phyloP scores from a whole-genome alignment of 2,888 invertebrate genomes.

The Eulithis prunata region DNA sequence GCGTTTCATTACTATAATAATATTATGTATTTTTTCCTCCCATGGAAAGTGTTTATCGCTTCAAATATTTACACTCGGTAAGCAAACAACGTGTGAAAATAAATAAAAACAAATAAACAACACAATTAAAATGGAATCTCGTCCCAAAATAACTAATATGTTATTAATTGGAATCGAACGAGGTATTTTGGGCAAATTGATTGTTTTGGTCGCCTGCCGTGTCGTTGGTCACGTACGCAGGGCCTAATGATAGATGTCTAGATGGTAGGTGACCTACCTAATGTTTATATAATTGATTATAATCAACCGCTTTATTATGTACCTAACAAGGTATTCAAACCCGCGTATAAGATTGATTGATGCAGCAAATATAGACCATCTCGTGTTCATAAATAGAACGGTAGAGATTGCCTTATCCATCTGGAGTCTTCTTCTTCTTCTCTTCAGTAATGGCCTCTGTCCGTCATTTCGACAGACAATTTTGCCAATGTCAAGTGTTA shows the following conservation, averaged over 20 bases:
- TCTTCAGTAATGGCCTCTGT: no score
- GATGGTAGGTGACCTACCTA: background rate
- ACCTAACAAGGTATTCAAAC: no score
- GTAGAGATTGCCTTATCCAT: no score
- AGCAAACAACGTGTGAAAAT: constrained; percentile 23
- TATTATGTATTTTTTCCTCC: no score
- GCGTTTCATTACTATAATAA: no score
- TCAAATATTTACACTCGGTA: background rate
- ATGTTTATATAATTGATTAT: constrained; percentile 8
- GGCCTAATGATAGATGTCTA: constrained; percentile 9
- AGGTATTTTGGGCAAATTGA: constrained; percentile 59
- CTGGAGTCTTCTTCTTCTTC: no score
- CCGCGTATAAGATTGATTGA: no score
- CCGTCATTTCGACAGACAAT: no score
- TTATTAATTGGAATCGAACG: constrained; percentile 59
- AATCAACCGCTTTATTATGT: background rate
- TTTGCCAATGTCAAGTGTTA: no score
- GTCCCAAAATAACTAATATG: constrained; percentile 46
- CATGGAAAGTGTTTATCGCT: no score
- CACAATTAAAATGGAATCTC: constrained; percentile 43
- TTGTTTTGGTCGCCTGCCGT: constrained; percentile 64
- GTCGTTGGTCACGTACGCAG: constrained; percentile 61
- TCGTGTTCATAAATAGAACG: no score
- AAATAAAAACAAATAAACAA: constrained; percentile 27
- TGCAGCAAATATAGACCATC: no score